Percentiles rank a stretch among this genome's conserved stretches.
These are phyloP conservation scores for Epicauta chinensis DNA, from an alignment of 1,140 invertebrate species.

Conservation along the genomic window DNA sequence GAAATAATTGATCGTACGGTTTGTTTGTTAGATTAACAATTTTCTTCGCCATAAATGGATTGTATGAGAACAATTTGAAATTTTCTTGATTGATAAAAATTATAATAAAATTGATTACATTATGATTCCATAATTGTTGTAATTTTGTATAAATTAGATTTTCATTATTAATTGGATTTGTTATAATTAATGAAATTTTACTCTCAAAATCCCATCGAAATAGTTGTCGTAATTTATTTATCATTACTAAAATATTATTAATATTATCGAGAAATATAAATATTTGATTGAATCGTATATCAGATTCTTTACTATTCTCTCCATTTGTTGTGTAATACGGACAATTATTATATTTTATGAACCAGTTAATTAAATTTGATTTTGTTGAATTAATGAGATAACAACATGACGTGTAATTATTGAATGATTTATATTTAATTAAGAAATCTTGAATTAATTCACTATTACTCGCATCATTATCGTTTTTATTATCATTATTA, in stretches of 20 bases:
- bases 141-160: not conserved
- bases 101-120: not conserved
- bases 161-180: no score
- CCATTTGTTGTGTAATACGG: not conserved
- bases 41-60: not conserved
- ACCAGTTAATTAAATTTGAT: not conserved
- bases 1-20: not conserved
- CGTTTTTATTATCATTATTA: no score
- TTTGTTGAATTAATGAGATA: no score
- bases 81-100: not conserved
- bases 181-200: no score
- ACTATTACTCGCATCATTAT: no score
- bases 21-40: not conserved
- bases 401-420: no score
- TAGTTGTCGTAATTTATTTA: not conserved
- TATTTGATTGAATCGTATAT: no score
- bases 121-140: not conserved
- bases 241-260: no score
- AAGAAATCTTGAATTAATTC: no score
- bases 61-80: not conserved
- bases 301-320: no score
- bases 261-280: no score
- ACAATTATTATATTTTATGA: constrained; percentile 6
- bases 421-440: no score
- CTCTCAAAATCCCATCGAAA: not conserved